Evolutionary conservation across 2,113 vertebrate genomes (phyloP).

Genomic region (Chloropsis cyanopogon): DNA sequence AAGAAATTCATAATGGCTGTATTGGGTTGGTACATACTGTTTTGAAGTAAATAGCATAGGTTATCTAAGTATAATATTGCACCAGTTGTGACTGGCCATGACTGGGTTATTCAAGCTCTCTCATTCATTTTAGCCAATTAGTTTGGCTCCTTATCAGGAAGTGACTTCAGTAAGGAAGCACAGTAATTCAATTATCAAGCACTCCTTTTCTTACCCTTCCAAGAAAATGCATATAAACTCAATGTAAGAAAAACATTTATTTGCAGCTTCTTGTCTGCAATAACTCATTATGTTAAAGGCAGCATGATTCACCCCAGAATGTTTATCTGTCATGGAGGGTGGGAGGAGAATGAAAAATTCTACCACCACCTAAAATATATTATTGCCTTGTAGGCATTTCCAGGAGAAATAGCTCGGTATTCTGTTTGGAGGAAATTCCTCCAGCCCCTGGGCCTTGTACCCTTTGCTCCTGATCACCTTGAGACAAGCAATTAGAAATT

Average conservation of each 20-base stretch:
- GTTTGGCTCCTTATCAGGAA: constrained; percentile 66
- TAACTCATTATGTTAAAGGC: neutral
- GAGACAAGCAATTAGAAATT: neutral
- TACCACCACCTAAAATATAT: neutral
- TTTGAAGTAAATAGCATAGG: constrained; percentile 14
- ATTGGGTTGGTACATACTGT: neutral
- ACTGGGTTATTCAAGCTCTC: constrained; percentile 24
- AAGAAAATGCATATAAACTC: neutral
- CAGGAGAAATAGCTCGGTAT: neutral
- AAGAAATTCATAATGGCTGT: neutral
- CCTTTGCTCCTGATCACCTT: neutral
- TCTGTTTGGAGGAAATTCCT: neutral
- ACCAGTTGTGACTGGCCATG: constrained; percentile 6
- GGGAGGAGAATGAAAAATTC: neutral
- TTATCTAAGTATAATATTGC: constrained; percentile 4
- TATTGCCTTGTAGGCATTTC: neutral
- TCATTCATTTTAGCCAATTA: constrained; percentile 42
- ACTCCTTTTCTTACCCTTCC: neutral
- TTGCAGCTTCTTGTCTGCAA: neutral
- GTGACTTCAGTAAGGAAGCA: constrained; percentile 57
- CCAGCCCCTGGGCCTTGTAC: neutral
- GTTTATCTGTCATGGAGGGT: neutral
- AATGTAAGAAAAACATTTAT: neutral
- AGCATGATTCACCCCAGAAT: neutral
- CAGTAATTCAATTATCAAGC: constrained; percentile 41